Evolutionary conservation across 2,888 invertebrate species (phyloP), one percentile per base, ranked within the genome.

Genomic region (Lasioglossum marginatum): DNA sequence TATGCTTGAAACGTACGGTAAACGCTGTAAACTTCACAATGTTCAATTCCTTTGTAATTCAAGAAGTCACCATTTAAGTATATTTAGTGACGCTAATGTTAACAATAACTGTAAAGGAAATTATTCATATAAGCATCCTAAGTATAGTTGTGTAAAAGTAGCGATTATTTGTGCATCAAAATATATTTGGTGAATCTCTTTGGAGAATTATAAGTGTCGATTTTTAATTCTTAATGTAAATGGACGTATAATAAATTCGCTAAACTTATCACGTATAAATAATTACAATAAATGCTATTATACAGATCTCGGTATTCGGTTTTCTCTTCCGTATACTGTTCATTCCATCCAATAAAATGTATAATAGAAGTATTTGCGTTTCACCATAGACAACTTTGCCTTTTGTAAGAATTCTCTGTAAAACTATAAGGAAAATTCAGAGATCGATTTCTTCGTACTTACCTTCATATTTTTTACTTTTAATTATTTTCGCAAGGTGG

Each of bases 1-100:
- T 78, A 81, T 88, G 84, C 72, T 82, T 84, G 82, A 88, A 88
- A 88, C 88, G 88, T 88, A 88, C 82, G 60, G 66, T 75, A 71
- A 48, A 74, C 71, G 68, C 48, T 75, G 71, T 79, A 83, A 88
- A 84, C 79, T 87, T 82, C 78, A 80, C 63, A 40, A 81, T 83
- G 87, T 88, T 87, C 83, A 83, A 88, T 87, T 89, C 84, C 88
- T 89, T 88, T 87, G 87, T 89, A 89, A 88, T 88, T 88, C 85
- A 82, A 79, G 40, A 80, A 80, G 76, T 86, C 86, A 85, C 87
- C 83, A 66, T 79, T n/a, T 82, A 85, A 80, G 89, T 82, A 89
- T 83, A 85, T 80, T 77, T 85, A 77, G 86, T 87, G 82, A 78
- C 81, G 48, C n/a, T 81, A 80, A 85, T 77, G 72, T 78, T 84